phyloP scores from a whole-genome alignment of 1,140 invertebrate genomes.

The Myzus persicae region DNA sequence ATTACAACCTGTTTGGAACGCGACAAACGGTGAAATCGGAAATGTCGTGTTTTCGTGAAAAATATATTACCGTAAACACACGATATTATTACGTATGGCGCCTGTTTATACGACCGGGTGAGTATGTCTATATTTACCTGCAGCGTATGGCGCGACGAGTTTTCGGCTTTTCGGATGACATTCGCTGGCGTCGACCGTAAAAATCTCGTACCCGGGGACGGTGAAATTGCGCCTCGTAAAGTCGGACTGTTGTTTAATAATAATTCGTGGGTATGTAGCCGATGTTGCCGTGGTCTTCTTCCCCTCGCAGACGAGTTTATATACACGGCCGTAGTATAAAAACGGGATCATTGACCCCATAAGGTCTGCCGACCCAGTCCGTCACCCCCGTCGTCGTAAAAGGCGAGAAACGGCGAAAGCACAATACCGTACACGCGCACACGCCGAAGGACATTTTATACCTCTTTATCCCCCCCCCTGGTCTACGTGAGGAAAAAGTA shows the following conservation, averaged over 20 bases:
- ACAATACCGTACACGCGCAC: background rate
- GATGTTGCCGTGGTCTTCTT: background rate
- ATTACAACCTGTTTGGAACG: background rate
- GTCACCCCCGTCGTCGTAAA: background rate
- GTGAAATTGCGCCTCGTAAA: background rate
- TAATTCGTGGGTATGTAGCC: background rate
- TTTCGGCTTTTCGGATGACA: background rate
- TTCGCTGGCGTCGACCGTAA: background rate
- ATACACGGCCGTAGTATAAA: background rate
- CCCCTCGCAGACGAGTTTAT: background rate
- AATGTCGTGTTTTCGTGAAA: background rate
- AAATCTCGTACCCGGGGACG: background rate
- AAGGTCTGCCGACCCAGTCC: background rate
- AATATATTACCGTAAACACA: background rate
- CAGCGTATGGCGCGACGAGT: background rate
- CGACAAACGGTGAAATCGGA: background rate
- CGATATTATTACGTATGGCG: background rate
- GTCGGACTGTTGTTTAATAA: constrained; percentile 5
- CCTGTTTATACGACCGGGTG: background rate
- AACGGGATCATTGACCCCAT: background rate
- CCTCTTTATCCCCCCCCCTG: background rate
- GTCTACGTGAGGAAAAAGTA: background rate
- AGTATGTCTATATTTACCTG: background rate
- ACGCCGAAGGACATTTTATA: background rate
- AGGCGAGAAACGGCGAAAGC: background rate